Evolutionary conservation across 2,888 invertebrate genomes (phyloP).

Genomic region (Drosophila demipolita): DNA sequence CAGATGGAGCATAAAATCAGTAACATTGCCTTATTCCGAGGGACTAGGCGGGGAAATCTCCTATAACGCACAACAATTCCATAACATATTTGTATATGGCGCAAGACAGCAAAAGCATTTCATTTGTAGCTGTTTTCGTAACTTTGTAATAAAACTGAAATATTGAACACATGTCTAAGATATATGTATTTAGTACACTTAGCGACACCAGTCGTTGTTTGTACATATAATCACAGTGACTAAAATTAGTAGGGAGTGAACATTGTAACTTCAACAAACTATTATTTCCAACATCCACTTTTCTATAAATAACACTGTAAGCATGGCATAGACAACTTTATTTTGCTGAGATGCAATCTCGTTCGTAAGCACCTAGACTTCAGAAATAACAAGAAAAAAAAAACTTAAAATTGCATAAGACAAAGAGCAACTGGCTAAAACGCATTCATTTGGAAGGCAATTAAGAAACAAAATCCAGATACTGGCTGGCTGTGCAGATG

Average conservation of each 20-base stretch:
- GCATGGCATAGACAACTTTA: neutral
- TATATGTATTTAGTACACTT: neutral
- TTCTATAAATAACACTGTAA: neutral
- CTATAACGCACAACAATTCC: neutral
- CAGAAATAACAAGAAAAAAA: neutral
- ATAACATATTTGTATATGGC: neutral
- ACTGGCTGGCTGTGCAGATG: slow-evolving; percentile 44
- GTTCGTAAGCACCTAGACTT: slow-evolving; percentile 16
- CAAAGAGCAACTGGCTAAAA: slow-evolving; percentile 35
- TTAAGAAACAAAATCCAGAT: slow-evolving; percentile 50
- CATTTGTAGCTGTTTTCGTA: slow-evolving; percentile 7
- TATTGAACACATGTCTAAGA: neutral
- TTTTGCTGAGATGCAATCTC: slow-evolving; percentile 7
- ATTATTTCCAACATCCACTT: neutral
- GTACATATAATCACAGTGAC: neutral
- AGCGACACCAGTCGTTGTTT: neutral
- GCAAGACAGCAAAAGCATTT: neutral
- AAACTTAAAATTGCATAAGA: slow-evolving; percentile 9
- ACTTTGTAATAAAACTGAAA: slow-evolving; percentile 10
- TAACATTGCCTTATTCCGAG: slow-evolving; percentile 9
- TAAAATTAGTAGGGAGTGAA: neutral
- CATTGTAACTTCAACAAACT: neutral
- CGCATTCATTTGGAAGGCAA: slow-evolving; percentile 62
- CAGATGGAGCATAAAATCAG: slow-evolving; percentile 14
- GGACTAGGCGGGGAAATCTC: slow-evolving; percentile 1